Evolutionary conservation across 2,113 vertebrate species (phyloP), one percentile per base, ranked within the genome.

Genomic region (Eulacestoma nigropectus): DNA sequence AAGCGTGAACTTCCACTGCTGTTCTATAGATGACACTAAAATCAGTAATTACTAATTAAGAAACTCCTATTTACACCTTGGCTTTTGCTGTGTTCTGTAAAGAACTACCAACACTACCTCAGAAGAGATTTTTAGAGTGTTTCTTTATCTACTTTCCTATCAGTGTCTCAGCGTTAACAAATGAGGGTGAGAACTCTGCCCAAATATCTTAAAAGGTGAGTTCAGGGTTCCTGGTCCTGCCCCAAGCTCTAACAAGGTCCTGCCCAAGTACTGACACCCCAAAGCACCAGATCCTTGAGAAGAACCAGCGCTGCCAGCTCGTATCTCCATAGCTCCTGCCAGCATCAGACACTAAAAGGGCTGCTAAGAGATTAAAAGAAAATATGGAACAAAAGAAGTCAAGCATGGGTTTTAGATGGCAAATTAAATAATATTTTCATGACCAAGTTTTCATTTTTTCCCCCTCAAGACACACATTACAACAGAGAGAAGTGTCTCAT

Each of bases 91-190:
- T 70, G 17, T 84, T 93, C 93, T 68, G 53, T 81, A 75, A 96
- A 96, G 79, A 84, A 62, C 52, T 91, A 72, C 41, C 53, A n/a
- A 13, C 19, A 52, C 35, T 57, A 47, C 68, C 59, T 30, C 33
- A 50, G 91, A 92, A 94, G 42, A 33, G n/a, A 57, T 81, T 92
- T 94, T 77, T 81, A 90, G 69, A 69, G 39, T 35, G 18, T 56
- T 95, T 85, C 67, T 89, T 67, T 91, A 68, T 56, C 87, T 91
- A 44, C 41, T 97, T 97, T 96, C 84, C 93, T 93, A 67, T 49
- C 60, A 69, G 55, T 15, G 29, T 9, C 30, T 35, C 52, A 21
- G 14, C 35, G 21, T 27, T 59, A 11, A 59, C 33, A 81, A 16
- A 29, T 21, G 23, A 69, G 27, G 13, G 46, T 57, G 19, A 6